Conservation (phyloP, 2,888 invertebrate species). For the Parapristionchus giblindavisi region DNA sequence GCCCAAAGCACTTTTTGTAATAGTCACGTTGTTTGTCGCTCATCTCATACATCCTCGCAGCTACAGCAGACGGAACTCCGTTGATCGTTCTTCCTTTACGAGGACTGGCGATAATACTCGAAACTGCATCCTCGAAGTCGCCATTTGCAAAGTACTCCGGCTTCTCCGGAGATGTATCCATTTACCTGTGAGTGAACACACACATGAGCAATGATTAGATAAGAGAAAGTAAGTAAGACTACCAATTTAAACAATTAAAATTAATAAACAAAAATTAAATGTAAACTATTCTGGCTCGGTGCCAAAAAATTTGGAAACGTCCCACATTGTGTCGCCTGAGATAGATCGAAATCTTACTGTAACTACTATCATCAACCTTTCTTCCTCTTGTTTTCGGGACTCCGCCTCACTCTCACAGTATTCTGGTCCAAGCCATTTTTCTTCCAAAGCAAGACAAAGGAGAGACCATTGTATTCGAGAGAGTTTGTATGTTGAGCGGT, state of each 20-base stretch:
- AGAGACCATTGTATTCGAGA: too few relatives aligned
- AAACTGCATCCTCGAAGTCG: slow-evolving; percentile 55
- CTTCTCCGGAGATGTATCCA: slow-evolving; percentile 43
- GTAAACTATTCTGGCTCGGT: background rate
- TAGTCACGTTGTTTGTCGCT: slow-evolving; percentile 65
- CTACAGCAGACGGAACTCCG: slow-evolving; percentile 14
- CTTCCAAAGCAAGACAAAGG: too few relatives aligned
- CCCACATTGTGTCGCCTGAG: background rate
- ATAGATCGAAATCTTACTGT: slow-evolving; percentile 21
- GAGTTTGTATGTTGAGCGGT: too few relatives aligned
- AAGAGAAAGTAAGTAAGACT: background rate
- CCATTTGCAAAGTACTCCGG: slow-evolving; percentile 56
- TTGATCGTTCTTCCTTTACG: slow-evolving; percentile 30
- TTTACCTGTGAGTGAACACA: background rate
- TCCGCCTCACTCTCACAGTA: too few relatives aligned
- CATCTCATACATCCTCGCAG: slow-evolving; percentile 55
- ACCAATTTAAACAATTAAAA: background rate
- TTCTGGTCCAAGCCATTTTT: too few relatives aligned
- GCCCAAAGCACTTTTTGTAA: slow-evolving; percentile 65
- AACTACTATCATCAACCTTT: background rate
- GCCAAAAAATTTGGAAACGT: background rate
- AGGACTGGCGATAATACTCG: slow-evolving; percentile 50
- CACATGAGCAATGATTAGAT: background rate
- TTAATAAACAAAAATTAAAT: background rate
- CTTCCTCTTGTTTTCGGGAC: too few relatives aligned